Base-by-base conservation (phyloP, 2,113 vertebrate genomes). In the Periophthalmodon schlosseri region DNA sequence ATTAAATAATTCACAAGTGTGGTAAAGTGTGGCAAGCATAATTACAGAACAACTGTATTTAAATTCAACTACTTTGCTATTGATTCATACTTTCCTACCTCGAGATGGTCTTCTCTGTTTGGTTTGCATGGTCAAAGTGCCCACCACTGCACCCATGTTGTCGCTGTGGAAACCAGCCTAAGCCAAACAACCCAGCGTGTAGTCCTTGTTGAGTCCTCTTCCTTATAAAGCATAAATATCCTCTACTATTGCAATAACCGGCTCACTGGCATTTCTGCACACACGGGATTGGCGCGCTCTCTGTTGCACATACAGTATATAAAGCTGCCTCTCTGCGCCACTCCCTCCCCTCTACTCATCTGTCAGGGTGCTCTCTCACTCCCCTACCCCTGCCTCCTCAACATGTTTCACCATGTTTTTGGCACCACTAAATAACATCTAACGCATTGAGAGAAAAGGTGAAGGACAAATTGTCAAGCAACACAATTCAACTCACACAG, bases 91-190 rank as follows among this genome's bases (percentile, higher is more conserved):
- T 65, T 65, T 73, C 65, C 11, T 97, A 98, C 97, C 97, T 97
- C 97, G 96, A 23, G 95, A 95, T 52, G 95, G 95, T 94, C 95
- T 85, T 88, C 97, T 97, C 94, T 98, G 96, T 93, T 96, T 99
- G 84, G 96, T 97, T 91, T 99, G 97, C 95, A 98, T 95, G 56
- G 96, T 97, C 92, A 98, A 95, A 39, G 96, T 98, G 89, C 96
- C 97, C 95, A 98, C 97, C 88, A 98, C 97, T 84, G 97, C 97
- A 81, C 97, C 97, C 97, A 99, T 98, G 90, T 91, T 94, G 91
- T 89, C 90, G 70, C 88, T 64, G 91, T 91, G 87, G 87, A 87
- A 91, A 92, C 89, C 88, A 84, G 85, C 52, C 78, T 71, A 76
- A 36, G 65, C 70, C 75, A 88, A 91, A 91, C 90, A 90, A 80